These are phyloP conservation scores for Palythoa caribaeorum DNA, from an alignment of 92 coral and sea anemone genomes.

Conservation along the genomic window DNA sequence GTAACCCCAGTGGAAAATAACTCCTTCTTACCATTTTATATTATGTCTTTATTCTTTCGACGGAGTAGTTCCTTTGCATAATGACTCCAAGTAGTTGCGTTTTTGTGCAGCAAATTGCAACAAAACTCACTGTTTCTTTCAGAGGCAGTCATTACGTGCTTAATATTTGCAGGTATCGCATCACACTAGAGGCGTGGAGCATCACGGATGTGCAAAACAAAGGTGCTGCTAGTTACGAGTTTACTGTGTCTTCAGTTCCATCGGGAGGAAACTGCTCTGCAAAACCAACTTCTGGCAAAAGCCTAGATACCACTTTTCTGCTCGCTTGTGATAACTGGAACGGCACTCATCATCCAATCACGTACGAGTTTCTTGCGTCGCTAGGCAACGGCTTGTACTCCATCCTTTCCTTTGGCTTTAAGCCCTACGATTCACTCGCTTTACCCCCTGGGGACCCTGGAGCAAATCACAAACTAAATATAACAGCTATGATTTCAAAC, in stretches of 20 bases:
- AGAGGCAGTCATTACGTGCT: no score
- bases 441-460: slow-evolving; percentile 30
- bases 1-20: no score
- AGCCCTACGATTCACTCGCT: neutral
- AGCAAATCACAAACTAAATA: slow-evolving; percentile 20
- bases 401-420: slow-evolving; percentile 38
- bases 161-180: slow-evolving; percentile 20
- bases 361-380: slow-evolving; percentile 46
- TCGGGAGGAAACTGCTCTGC: slow-evolving; percentile 16
- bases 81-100: no score
- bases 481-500: slow-evolving; percentile 36
- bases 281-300: slow-evolving; percentile 7
- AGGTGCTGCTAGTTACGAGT: slow-evolving; percentile 15
- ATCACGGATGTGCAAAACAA: neutral
- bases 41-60: no score
- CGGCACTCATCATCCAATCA: slow-evolving; percentile 23
- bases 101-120: no score
- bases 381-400: slow-evolving; percentile 43
- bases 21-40: no score
- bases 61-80: no score
- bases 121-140: no score
- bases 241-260: slow-evolving; percentile 18
- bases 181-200: slow-evolving; percentile 8
- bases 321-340: slow-evolving; percentile 31
- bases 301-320: neutral